A percentile compares a stretch with the other conserved stretches of the same genome.
Conservation (phyloP, 2,797 vertebrate species). For the Aulostomus chinensis region DNA sequence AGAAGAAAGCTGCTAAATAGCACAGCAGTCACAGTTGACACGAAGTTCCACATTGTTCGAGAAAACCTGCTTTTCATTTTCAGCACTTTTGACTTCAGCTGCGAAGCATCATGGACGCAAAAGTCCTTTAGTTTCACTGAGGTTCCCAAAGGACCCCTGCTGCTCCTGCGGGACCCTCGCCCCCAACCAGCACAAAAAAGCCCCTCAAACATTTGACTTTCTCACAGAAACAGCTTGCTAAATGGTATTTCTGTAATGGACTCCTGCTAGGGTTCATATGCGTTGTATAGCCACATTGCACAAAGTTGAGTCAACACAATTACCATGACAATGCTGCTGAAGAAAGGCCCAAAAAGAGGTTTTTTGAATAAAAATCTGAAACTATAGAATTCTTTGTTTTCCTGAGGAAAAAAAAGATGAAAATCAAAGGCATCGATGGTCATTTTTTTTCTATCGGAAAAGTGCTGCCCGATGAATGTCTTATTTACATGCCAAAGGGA, state of each 20-base stretch:
- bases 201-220: slow-evolving; percentile 85
- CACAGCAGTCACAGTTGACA: slow-evolving; percentile 67
- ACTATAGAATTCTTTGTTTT: slow-evolving; percentile 91
- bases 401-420: slow-evolving; percentile 77
- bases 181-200: slow-evolving; percentile 73
- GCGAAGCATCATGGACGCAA: slow-evolving; percentile 78
- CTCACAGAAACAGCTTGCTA: slow-evolving; percentile 87
- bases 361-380: slow-evolving; percentile 86
- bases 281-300: slow-evolving; percentile 81
- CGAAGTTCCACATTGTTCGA: slow-evolving; percentile 57
- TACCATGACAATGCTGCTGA: slow-evolving; percentile 83
- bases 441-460: slow-evolving; percentile 87
- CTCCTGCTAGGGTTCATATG: slow-evolving; percentile 89
- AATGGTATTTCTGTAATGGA: slow-evolving; percentile 87
- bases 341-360: slow-evolving; percentile 79
- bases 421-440: slow-evolving; percentile 92
- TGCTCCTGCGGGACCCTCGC: slow-evolving; percentile 73
- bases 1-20: slow-evolving; percentile 56
- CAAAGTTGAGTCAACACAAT: slow-evolving; percentile 88
- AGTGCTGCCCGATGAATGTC: slow-evolving; percentile 90
- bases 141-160: slow-evolving; percentile 77
- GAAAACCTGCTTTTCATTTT: slow-evolving; percentile 77
- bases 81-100: slow-evolving; percentile 77
- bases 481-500: slow-evolving; percentile 95
- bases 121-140: slow-evolving; percentile 73